phyloP scores from a whole-genome alignment of 2,888 invertebrate genomes.

The Merodon equestris region DNA sequence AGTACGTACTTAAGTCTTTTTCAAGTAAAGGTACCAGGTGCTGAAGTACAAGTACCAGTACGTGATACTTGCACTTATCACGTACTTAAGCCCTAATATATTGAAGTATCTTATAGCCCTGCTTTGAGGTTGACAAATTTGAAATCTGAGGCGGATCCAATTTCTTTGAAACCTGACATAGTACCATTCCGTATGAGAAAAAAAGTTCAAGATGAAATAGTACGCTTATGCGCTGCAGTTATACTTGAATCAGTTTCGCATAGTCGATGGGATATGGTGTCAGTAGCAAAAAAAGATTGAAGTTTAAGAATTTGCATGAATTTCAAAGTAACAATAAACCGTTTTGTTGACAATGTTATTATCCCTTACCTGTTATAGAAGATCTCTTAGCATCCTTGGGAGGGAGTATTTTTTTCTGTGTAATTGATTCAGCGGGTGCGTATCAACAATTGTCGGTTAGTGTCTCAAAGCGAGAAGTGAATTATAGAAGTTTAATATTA shows the following conservation, averaged over 20 bases:
- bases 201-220: background rate
- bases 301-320: slow-evolving; percentile 9
- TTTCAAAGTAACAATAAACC: slow-evolving; percentile 4
- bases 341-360: background rate
- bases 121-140: background rate
- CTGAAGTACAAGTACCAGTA: too few species aligned
- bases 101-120: too few species aligned
- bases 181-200: background rate
- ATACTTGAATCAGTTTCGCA: background rate
- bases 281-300: background rate
- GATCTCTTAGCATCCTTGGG: background rate
- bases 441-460: slow-evolving; percentile 37
- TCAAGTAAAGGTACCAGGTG: too few species aligned
- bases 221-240: background rate
- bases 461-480: slow-evolving; percentile 46
- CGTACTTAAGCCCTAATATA: too few species aligned
- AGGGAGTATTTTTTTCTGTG: slow-evolving; percentile 4
- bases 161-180: slow-evolving; percentile 7
- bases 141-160: background rate
- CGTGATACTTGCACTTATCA: too few species aligned
- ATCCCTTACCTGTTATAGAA: background rate
- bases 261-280: slow-evolving; percentile 2
- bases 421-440: slow-evolving; percentile 25
- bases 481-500: slow-evolving; percentile 16
- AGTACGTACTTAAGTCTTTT: too few species aligned